Evolutionary conservation across 2,888 invertebrate genomes (phyloP).

Genomic region (Mesoligia furuncula): DNA sequence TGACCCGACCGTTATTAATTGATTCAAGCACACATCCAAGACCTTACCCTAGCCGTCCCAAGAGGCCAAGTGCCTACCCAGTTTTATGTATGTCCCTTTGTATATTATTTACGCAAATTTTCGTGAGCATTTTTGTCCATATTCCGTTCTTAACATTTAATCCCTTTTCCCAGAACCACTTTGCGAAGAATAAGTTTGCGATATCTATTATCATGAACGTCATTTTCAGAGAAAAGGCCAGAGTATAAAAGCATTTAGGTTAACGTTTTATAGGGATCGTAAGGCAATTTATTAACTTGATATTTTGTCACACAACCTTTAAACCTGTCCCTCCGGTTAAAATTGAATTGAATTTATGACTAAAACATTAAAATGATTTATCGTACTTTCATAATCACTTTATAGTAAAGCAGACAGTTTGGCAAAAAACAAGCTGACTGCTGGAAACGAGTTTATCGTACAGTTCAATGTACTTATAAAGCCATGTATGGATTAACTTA

Average conservation of each 20-base stretch:
- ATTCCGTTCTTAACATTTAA: slow-evolving; percentile 3
- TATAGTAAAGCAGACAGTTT: slow-evolving; percentile 27
- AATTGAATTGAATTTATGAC: slow-evolving; percentile 9
- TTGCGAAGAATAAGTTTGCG: slow-evolving; percentile 17
- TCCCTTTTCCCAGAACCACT: slow-evolving; percentile 26
- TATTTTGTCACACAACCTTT: slow-evolving; percentile 19
- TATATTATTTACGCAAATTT: slow-evolving; percentile 23
- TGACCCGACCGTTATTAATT: slow-evolving; percentile 62
- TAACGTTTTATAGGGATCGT: slow-evolving; percentile 14
- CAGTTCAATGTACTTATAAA: slow-evolving; percentile 57
- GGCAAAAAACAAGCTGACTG: slow-evolving; percentile 45
- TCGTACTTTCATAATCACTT: slow-evolving; percentile 24
- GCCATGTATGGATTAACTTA: slow-evolving; percentile 53
- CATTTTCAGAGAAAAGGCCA: slow-evolving; percentile 31
- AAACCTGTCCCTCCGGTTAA: slow-evolving; percentile 12
- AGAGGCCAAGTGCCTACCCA: slow-evolving; percentile 4
- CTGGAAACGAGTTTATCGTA: slow-evolving; percentile 55
- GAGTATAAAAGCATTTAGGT: slow-evolving; percentile 27
- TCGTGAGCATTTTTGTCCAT: slow-evolving; percentile 6
- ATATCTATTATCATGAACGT: slow-evolving; percentile 33
- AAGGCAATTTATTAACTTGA: slow-evolving; percentile 23
- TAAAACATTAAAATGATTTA: slow-evolving; percentile 9
- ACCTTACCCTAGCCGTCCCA: slow-evolving; percentile 23
- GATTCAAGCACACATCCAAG: slow-evolving; percentile 45
- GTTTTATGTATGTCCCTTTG: slow-evolving; percentile 22